These are phyloP conservation scores for Morone chrysops DNA, from an alignment of 2,113 vertebrate species.

Conservation along the genomic window DNA sequence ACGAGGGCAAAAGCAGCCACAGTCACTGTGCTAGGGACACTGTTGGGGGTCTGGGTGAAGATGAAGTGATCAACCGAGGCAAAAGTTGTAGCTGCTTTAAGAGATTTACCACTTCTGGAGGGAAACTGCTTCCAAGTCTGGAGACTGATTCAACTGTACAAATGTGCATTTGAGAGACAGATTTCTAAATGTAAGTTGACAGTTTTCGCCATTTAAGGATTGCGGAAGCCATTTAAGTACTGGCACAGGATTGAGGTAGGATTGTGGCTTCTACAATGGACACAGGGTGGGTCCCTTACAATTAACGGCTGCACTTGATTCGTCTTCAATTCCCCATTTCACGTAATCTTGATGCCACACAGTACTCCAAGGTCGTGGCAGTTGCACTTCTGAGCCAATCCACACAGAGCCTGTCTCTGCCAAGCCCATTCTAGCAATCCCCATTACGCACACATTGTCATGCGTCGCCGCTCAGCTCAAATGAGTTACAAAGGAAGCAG, in stretches of 20 bases:
- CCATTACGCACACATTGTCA: constrained; percentile 63
- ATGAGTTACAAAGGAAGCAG: constrained; percentile 73
- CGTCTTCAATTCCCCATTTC: constrained; percentile 39
- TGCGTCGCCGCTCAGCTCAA: constrained; percentile 61
- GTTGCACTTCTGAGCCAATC: constrained; percentile 58
- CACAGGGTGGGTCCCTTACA: constrained; percentile 4
- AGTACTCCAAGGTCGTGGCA: constrained; percentile 61
- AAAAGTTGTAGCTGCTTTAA: constrained; percentile 6
- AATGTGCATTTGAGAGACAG: constrained; percentile 19
- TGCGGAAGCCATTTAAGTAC: constrained; percentile 34
- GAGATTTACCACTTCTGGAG: constrained; percentile 5
- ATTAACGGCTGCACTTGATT: constrained; percentile 48
- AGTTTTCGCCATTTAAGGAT: constrained; percentile 4
- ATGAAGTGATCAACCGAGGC: constrained; percentile 27
- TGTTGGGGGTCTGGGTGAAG: constrained; percentile 22
- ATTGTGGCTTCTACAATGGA: not conserved
- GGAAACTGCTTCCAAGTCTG: not conserved
- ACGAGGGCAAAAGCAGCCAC: constrained; percentile 46
- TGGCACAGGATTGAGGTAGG: constrained; percentile 28
- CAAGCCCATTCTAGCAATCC: constrained; percentile 57
- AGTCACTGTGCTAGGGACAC: constrained; percentile 29
- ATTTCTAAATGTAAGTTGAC: constrained; percentile 13
- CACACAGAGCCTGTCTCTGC: constrained; percentile 43
- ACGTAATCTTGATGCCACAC: constrained; percentile 55
- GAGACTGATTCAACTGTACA: not conserved